A percentile compares a stretch with the other conserved stretches of the same genome.
These are phyloP conservation scores for Phasia obesa DNA, from an alignment of 2,888 invertebrate genomes.

Conservation along the genomic window DNA sequence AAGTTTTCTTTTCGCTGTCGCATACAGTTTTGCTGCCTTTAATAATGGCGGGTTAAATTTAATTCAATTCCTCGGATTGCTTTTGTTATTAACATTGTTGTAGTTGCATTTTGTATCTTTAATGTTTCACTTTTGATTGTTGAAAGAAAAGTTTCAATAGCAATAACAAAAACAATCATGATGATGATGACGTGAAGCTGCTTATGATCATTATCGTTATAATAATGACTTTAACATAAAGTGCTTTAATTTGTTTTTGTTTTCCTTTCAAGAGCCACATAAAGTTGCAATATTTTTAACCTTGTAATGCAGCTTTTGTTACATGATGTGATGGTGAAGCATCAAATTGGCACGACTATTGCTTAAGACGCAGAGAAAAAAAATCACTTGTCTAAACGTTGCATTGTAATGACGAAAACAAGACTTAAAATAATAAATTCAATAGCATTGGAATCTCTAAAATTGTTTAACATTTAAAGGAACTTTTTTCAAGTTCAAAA, in stretches of 20 bases:
- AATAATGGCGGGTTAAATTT: conserved; percentile 67
- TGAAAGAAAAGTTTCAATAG: conserved; percentile 64
- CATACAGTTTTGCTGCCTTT: conserved; percentile 35
- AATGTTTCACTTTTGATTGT: conserved; percentile 59
- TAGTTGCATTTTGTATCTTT: conserved; percentile 30
- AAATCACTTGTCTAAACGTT: conserved; percentile 27
- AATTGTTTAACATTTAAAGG: neutral
- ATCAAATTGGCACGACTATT: conserved; percentile 36
- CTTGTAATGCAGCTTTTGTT: conserved; percentile 77
- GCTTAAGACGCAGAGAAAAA: neutral
- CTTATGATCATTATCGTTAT: neutral
- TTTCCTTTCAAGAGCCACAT: conserved; percentile 39
- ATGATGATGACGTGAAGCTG: conserved; percentile 13
- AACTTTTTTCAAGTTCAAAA: neutral
- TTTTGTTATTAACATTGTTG: conserved; percentile 42
- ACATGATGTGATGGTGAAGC: conserved; percentile 50
- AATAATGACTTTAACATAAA: conserved; percentile 26
- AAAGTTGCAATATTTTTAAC: conserved; percentile 75
- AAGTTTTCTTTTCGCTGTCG: conserved; percentile 59
- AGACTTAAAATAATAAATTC: conserved; percentile 1
- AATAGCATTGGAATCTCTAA: conserved; percentile 23
- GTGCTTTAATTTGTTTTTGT: conserved; percentile 21
- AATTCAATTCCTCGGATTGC: conserved; percentile 60
- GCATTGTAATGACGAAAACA: neutral
- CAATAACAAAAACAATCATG: conserved; percentile 6